A percentile compares a stretch with the other conserved stretches of the same genome.
Conservation (phyloP, 1,140 invertebrate species). For the Metopolophium dirhodum region DNA sequence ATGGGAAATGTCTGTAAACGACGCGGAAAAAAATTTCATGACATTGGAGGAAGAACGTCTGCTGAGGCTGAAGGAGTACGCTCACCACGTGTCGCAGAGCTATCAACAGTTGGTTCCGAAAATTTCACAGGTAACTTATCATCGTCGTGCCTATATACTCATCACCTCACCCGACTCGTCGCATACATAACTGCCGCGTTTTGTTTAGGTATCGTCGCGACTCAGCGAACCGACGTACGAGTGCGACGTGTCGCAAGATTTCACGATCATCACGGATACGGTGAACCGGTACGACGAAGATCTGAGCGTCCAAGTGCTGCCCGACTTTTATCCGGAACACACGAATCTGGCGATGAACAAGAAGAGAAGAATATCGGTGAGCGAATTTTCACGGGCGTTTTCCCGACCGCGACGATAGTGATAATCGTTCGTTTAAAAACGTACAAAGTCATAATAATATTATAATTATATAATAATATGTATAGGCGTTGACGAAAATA, state of each 20-base stretch:
- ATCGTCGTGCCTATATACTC: neutral
- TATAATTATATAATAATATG: slow-evolving; percentile 59
- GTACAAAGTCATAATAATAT: too few species aligned
- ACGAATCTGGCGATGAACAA: slow-evolving; percentile 90
- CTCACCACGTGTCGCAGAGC: slow-evolving; percentile 79
- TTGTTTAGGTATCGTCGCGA: slow-evolving; percentile 72
- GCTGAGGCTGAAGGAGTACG: slow-evolving; percentile 78
- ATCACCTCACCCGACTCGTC: neutral
- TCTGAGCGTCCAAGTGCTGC: slow-evolving; percentile 80
- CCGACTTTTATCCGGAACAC: slow-evolving; percentile 95
- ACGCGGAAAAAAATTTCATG: slow-evolving; percentile 75
- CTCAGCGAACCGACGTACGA: slow-evolving; percentile 73
- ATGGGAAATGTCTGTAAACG: slow-evolving; percentile 87
- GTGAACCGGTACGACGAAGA: slow-evolving; percentile 69
- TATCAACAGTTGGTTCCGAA: slow-evolving; percentile 79
- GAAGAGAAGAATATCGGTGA: slow-evolving; percentile 81
- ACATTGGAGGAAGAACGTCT: slow-evolving; percentile 88
- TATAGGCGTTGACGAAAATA: slow-evolving; percentile 77
- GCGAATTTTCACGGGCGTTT: neutral
- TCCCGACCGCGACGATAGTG: neutral
- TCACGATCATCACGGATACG: slow-evolving; percentile 71
- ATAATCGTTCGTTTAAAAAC: neutral
- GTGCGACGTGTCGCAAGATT: slow-evolving; percentile 77
- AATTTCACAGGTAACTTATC: slow-evolving; percentile 63
- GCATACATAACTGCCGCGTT: neutral